These are phyloP conservation scores for Margarornis squamiger DNA, from an alignment of 2,797 vertebrate genomes.

Conservation along the genomic window DNA sequence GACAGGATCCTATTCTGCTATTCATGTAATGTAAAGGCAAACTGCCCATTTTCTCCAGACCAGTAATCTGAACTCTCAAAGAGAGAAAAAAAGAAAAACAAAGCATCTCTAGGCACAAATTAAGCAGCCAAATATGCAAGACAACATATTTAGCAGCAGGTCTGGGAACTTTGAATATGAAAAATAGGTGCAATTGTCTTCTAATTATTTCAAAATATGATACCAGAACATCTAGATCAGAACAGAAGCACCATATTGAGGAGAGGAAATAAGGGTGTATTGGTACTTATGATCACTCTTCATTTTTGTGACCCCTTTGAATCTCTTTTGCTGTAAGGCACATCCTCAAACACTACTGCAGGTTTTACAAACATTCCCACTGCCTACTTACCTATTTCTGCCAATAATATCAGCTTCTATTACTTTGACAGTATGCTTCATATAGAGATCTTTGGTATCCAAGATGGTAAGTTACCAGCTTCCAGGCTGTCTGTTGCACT, in stretches of 20 bases:
- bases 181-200: slow-evolving; percentile 7
- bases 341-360: background rate
- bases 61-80: slow-evolving; percentile 55
- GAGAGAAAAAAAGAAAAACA: background rate
- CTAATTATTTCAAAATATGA: slow-evolving; percentile 20
- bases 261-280: background rate
- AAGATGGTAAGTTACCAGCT: background rate
- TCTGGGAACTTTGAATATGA: background rate
- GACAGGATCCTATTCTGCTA: slow-evolving; percentile 58
- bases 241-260: background rate
- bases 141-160: slow-evolving; percentile 12
- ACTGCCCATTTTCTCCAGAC: slow-evolving; percentile 50
- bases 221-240: background rate
- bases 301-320: background rate
- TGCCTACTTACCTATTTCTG: background rate
- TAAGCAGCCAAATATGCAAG: slow-evolving; percentile 10
- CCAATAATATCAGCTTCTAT: background rate
- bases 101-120: slow-evolving; percentile 30
- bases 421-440: background rate
- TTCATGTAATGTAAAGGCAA: slow-evolving; percentile 54
- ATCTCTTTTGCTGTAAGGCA: background rate
- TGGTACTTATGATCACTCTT: background rate
- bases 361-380: background rate
- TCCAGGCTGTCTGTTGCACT: background rate
- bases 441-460: background rate